Percentiles rank a stretch among this genome's conserved stretches.
phyloP scores from a whole-genome alignment of 2,113 vertebrate genomes.

The Ovis aries region DNA sequence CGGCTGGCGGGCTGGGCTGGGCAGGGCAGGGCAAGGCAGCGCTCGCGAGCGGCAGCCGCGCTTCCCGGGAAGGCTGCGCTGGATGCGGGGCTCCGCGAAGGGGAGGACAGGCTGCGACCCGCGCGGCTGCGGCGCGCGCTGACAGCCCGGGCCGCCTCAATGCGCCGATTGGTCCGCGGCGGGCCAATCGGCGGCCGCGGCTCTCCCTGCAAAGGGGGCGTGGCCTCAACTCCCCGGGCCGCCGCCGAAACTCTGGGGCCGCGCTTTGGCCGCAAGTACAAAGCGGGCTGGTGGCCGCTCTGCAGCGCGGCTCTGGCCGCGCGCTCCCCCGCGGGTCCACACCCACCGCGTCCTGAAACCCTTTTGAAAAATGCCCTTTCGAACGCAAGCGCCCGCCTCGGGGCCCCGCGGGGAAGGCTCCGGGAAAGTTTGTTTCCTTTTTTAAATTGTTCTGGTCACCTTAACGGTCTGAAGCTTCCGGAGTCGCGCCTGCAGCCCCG shows the following conservation, averaged over 20 bases:
- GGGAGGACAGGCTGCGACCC: constrained; percentile 51
- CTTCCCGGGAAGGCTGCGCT: constrained; percentile 61
- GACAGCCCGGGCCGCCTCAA: constrained; percentile 71
- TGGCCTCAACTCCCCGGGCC: constrained; percentile 46
- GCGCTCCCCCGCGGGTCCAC: constrained; percentile 27
- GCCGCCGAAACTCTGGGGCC: constrained; percentile 54
- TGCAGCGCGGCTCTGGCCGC: constrained; percentile 46
- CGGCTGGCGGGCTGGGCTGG: constrained; percentile 8
- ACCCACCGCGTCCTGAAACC: neutral
- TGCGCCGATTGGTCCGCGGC: constrained; percentile 56
- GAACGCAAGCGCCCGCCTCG: constrained; percentile 43
- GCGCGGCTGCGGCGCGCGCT: constrained; percentile 66
- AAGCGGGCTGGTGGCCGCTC: constrained; percentile 56
- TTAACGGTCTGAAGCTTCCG: constrained; percentile 61
- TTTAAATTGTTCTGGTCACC: constrained; percentile 60
- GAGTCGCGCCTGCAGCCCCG: constrained; percentile 28
- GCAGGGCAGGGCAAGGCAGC: neutral
- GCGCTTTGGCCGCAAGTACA: constrained; percentile 55
- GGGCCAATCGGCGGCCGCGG: constrained; percentile 46
- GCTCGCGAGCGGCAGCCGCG: constrained; percentile 18
- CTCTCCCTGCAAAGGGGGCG: constrained; percentile 77
- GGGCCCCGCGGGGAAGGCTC: neutral
- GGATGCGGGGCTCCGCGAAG: constrained; percentile 64
- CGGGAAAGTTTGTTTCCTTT: constrained; percentile 47
- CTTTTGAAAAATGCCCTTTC: constrained; percentile 70